A percentile compares a stretch with the other conserved stretches of the same genome.
Conservation (phyloP, 2,113 vertebrate species). For the Myotis davidii region DNA sequence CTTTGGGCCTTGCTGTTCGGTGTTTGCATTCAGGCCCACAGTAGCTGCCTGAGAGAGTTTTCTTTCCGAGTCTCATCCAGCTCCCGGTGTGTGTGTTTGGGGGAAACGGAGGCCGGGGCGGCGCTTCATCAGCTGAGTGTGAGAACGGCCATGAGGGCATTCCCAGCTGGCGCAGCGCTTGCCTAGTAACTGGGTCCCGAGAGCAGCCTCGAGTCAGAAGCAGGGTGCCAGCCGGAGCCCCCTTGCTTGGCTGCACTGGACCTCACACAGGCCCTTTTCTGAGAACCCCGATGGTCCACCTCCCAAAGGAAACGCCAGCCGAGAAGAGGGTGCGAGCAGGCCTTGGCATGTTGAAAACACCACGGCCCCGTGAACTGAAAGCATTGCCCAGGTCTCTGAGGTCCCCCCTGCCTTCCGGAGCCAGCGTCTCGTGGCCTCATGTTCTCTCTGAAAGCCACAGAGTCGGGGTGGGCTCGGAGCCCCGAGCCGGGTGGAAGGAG, state of each 20-base stretch:
- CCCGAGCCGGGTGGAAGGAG: background rate
- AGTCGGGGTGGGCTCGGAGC: background rate
- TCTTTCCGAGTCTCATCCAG: background rate
- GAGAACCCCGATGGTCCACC: background rate
- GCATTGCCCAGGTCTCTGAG: fast-evolving
- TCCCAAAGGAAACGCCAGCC: background rate
- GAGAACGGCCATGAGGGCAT: background rate
- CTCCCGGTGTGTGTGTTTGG: background rate
- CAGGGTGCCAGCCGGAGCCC: background rate
- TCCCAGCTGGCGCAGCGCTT: background rate
- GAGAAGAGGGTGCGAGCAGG: background rate
- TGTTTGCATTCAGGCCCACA: background rate
- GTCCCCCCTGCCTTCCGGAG: background rate
- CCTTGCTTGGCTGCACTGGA: background rate
- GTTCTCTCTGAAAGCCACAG: background rate
- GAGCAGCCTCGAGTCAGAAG: background rate
- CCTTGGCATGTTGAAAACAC: fast-evolving
- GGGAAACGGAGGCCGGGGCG: background rate
- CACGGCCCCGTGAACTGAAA: fast-evolving
- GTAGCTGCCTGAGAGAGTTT: background rate
- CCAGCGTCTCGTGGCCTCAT: fast-evolving
- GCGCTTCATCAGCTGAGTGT: background rate
- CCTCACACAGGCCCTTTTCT: background rate
- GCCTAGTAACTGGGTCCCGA: background rate
- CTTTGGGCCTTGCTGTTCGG: background rate